Conservation (phyloP, 2,888 invertebrate species). For the Eristalis arbustorum region DNA sequence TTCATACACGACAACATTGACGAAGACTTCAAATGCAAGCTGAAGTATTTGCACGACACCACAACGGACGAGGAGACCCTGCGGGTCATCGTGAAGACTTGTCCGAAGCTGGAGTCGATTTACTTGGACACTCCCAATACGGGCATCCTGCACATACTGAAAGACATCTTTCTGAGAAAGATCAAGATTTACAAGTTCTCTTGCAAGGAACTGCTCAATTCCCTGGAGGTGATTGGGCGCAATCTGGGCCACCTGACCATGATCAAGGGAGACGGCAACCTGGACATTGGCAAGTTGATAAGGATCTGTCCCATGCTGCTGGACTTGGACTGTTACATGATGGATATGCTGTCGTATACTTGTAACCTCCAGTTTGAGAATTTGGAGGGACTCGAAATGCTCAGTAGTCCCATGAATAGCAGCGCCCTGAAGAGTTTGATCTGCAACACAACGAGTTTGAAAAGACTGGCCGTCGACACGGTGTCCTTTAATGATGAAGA, state of each 20-base stretch:
- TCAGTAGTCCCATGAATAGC: slow-evolving; percentile 84
- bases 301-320: slow-evolving; percentile 83
- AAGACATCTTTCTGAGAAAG: slow-evolving; percentile 80
- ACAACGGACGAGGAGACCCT: slow-evolving; percentile 83
- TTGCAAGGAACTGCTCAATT: slow-evolving; percentile 83
- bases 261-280: slow-evolving; percentile 82
- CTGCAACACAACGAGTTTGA: slow-evolving; percentile 83
- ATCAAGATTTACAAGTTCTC: slow-evolving; percentile 84
- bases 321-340: slow-evolving; percentile 85
- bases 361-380: slow-evolving; percentile 83
- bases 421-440: slow-evolving; percentile 83
- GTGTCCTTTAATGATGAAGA: slow-evolving; percentile 86
- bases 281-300: slow-evolving; percentile 83
- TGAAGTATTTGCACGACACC: slow-evolving; percentile 86
- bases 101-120: slow-evolving; percentile 84
- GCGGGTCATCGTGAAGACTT: slow-evolving; percentile 83
- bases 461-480: slow-evolving; percentile 85
- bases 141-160: slow-evolving; percentile 77
- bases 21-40: slow-evolving; percentile 83
- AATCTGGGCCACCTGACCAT: slow-evolving; percentile 83
- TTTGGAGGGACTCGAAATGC: slow-evolving; percentile 85
- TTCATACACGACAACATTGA: slow-evolving; percentile 82
- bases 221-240: slow-evolving; percentile 82
- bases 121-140: slow-evolving; percentile 84
- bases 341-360: slow-evolving; percentile 83